Percentiles rank a stretch among this genome's conserved stretches.
phyloP scores from a whole-genome alignment of 2,888 invertebrate species.

The Amiota minor region DNA sequence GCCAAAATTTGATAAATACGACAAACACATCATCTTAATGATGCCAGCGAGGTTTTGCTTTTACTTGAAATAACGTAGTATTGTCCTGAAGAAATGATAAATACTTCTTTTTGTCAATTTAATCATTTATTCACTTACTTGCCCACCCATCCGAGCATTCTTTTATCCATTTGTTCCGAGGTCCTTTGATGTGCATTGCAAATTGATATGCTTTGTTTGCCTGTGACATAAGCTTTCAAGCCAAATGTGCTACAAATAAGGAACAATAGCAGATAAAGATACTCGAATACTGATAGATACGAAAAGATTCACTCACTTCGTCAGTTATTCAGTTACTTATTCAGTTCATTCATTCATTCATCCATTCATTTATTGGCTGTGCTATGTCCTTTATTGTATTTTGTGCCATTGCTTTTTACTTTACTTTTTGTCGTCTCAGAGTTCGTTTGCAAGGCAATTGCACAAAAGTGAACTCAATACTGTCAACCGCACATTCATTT shows the following conservation, averaged over 20 bases:
- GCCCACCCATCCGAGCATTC: too few species aligned
- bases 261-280: background rate
- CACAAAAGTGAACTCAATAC: constrained; percentile 33
- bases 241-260: constrained; percentile 23
- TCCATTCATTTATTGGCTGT: constrained; percentile 4
- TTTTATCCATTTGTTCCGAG: too few species aligned
- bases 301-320: background rate
- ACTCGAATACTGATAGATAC: constrained; percentile 15
- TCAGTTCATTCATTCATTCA: constrained; percentile 7
- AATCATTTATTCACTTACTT: too few species aligned
- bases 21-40: too few species aligned
- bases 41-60: too few species aligned
- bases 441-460: constrained; percentile 25
- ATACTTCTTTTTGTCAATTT: too few species aligned
- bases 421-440: background rate
- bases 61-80: too few species aligned
- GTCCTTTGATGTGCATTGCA: constrained; percentile 3
- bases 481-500: constrained; percentile 65
- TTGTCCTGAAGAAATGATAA: too few species aligned
- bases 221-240: constrained; percentile 25
- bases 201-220: constrained; percentile 25
- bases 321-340: background rate
- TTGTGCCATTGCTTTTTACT: background rate
- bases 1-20: too few species aligned
- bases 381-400: background rate